phyloP scores from a whole-genome alignment of 2,888 invertebrate genomes.

The Beris morrisii region DNA sequence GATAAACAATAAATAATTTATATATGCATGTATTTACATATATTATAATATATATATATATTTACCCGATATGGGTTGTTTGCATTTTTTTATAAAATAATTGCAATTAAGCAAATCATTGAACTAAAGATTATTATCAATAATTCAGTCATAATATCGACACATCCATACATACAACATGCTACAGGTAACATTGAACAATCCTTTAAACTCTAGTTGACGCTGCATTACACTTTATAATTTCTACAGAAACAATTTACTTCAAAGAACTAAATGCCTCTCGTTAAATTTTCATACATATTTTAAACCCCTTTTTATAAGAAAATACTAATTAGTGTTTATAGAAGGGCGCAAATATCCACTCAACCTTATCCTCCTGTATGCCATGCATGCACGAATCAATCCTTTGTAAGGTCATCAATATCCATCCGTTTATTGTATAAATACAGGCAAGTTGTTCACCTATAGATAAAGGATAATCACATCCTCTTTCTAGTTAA shows the following conservation, averaged over 20 bases:
- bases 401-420: slow-evolving; percentile 23
- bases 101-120: slow-evolving; percentile 12
- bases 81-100: too few species aligned
- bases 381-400: slow-evolving; percentile 18
- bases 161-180: neutral
- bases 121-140: slow-evolving; percentile 2
- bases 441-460: slow-evolving; percentile 14
- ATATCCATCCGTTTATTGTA: slow-evolving; percentile 11
- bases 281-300: too few species aligned
- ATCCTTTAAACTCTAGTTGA: slow-evolving; percentile 12
- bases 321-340: slow-evolving; percentile 29
- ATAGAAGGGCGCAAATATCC: slow-evolving; percentile 27
- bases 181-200: too few species aligned
- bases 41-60: too few species aligned
- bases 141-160: slow-evolving; percentile 10
- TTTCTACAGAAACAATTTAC: slow-evolving; percentile 15
- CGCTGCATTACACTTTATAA: slow-evolving; percentile 7
- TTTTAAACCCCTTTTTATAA: neutral
- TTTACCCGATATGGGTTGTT: too few species aligned
- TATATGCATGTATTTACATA: too few species aligned
- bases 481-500: slow-evolving; percentile 46
- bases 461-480: slow-evolving; percentile 32
- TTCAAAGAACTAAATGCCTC: slow-evolving; percentile 1
- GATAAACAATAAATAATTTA: too few species aligned
- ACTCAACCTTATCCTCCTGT: slow-evolving; percentile 18